Conservation (phyloP, 2,888 invertebrate genomes). For the Hemaris fuciformis region DNA sequence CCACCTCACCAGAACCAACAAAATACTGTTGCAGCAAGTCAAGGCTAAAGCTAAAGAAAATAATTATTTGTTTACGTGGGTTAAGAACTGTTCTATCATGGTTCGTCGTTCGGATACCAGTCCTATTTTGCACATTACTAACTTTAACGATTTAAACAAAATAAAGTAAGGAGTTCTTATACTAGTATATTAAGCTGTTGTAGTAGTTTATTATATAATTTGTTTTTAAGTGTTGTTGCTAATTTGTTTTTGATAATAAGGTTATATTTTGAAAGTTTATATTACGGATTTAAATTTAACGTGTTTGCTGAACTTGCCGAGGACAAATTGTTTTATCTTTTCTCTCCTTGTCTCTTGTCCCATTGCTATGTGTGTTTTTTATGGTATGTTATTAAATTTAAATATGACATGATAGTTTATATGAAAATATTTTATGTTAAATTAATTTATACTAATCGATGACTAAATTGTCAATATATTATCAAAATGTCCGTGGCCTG, state of each 20-base stretch:
- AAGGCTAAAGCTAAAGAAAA: slow-evolving; percentile 22
- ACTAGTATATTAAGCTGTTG: not conserved
- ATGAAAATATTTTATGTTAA: not conserved
- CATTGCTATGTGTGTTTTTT: too few species aligned
- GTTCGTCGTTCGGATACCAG: slow-evolving; percentile 20
- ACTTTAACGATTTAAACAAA: slow-evolving; percentile 19
- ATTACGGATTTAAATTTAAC: too few species aligned
- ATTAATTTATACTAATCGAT: not conserved
- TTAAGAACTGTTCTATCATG: slow-evolving; percentile 22
- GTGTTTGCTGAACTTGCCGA: too few species aligned
- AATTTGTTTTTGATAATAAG: too few species aligned
- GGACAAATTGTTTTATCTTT: too few species aligned
- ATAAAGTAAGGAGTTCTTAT: not conserved
- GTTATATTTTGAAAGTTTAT: too few species aligned
- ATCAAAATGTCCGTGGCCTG: slow-evolving; percentile 5
- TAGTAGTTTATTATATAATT: not conserved
- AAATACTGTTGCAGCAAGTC: slow-evolving; percentile 24
- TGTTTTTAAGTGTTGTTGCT: too few species aligned
- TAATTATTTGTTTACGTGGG: slow-evolving; percentile 21
- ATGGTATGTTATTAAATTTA: too few species aligned
- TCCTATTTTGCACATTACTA: slow-evolving; percentile 17
- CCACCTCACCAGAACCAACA: slow-evolving; percentile 26
- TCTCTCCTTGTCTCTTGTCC: too few species aligned
- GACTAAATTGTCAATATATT: too few species aligned
- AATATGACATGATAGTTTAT: too few species aligned